Evolutionary conservation across 2,113 vertebrate genomes (phyloP).

Genomic region (Platanista minor): DNA sequence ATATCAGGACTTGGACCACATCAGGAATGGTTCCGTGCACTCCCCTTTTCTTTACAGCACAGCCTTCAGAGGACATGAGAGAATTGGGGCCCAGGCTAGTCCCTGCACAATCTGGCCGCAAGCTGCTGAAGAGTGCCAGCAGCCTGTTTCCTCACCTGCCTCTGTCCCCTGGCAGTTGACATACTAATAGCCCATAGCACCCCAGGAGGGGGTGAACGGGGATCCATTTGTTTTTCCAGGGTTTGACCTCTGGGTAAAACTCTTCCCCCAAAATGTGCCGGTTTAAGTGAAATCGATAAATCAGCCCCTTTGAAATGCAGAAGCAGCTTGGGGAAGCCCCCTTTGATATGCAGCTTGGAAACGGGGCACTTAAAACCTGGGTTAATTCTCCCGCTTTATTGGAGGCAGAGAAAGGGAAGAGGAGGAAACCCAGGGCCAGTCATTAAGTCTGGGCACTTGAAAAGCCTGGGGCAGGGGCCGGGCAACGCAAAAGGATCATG

Average conservation of each 20-base stretch:
- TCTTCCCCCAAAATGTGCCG: conserved; percentile 66
- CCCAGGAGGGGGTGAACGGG: conserved; percentile 46
- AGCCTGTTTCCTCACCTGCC: neutral
- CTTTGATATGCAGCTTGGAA: conserved; percentile 76
- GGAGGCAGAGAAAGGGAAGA: conserved; percentile 69
- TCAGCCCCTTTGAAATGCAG: conserved; percentile 77
- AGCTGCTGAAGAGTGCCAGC: neutral
- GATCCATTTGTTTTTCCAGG: conserved; percentile 71
- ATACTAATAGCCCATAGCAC: conserved; percentile 33
- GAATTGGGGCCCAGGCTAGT: neutral
- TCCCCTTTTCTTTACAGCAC: neutral
- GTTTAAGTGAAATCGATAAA: conserved; percentile 72
- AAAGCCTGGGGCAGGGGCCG: conserved; percentile 62
- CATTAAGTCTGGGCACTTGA: conserved; percentile 72
- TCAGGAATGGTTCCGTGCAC: neutral
- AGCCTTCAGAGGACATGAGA: neutral
- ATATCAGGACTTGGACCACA: neutral
- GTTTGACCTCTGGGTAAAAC: conserved; percentile 72
- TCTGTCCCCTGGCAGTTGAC: neutral
- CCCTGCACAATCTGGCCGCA: no score
- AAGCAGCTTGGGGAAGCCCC: conserved; percentile 63
- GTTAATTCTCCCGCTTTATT: conserved; percentile 76
- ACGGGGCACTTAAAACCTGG: conserved; percentile 67
- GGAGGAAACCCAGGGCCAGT: conserved; percentile 65
- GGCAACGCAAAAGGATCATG: conserved; percentile 42